These are phyloP conservation scores for Anagrus nilaparvatae DNA, from an alignment of 1,140 invertebrate species.

Conservation along the genomic window DNA sequence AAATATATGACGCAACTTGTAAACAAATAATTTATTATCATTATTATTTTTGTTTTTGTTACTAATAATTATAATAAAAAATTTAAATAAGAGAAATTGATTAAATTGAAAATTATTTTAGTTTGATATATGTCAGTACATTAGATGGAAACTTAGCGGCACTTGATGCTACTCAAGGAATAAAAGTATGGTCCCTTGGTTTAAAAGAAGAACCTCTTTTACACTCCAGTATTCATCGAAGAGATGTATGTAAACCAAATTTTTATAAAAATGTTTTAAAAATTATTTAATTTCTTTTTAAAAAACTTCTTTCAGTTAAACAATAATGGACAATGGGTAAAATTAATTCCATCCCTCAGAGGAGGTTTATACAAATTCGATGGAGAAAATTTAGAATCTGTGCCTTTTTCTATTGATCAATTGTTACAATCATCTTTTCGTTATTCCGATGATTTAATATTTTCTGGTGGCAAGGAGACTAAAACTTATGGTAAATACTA, in stretches of 20 bases:
- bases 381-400: conserved; percentile 73
- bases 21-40: no score
- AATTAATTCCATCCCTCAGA: conserved; percentile 82
- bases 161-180: conserved; percentile 58
- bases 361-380: conserved; percentile 86
- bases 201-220: conserved; percentile 64
- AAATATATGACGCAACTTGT: no score
- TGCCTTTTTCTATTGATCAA: conserved; percentile 76
- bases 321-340: conserved; percentile 73
- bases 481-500: conserved; percentile 45
- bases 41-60: no score
- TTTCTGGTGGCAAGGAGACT: conserved; percentile 69
- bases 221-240: conserved; percentile 72
- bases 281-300: neutral
- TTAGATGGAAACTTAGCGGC: conserved; percentile 78
- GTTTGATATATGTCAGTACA: conserved; percentile 74
- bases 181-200: conserved; percentile 61
- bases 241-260: conserved; percentile 51
- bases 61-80: no score
- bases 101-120: no score
- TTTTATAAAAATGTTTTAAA: conserved; percentile 4
- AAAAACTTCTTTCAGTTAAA: conserved; percentile 50
- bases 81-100: no score
- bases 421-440: conserved; percentile 75
- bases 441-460: conserved; percentile 75